phyloP scores from a whole-genome alignment of 2,888 invertebrate species.

The Leptarthrus brevirostris region DNA sequence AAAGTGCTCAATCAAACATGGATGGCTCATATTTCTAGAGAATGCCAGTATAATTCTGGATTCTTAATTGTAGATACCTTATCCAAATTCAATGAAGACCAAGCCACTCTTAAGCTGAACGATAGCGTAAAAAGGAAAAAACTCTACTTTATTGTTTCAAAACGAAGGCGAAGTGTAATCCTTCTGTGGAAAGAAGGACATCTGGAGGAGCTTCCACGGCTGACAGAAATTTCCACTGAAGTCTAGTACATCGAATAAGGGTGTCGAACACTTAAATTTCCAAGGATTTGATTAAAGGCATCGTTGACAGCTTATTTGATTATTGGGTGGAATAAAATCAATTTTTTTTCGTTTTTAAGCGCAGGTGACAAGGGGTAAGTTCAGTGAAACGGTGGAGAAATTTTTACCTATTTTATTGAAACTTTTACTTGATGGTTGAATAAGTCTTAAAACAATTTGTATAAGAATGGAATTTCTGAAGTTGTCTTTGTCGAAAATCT shows the following conservation, averaged over 20 bases:
- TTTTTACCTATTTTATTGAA: no score
- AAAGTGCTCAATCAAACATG: conserved; percentile 49
- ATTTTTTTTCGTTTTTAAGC: conserved; percentile 9
- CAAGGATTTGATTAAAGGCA: neutral
- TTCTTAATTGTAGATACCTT: conserved; percentile 47
- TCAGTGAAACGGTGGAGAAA: no score
- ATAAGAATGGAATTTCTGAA: no score
- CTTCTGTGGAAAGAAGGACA: conserved; percentile 46
- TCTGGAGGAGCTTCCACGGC: conserved; percentile 29
- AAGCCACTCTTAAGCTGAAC: conserved; percentile 10
- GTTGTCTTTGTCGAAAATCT: no score
- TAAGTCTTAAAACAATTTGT: no score
- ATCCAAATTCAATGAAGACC: neutral
- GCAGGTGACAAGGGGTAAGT: no score
- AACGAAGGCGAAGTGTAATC: conserved; percentile 36
- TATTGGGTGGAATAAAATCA: conserved; percentile 47
- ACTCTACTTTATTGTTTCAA: conserved; percentile 35
- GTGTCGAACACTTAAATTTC: conserved; percentile 27
- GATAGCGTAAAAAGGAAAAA: conserved; percentile 25
- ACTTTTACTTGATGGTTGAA: no score
- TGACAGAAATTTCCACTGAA: neutral
- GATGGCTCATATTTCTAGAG: conserved; percentile 40
- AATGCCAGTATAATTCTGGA: conserved; percentile 10
- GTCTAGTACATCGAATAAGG: neutral
- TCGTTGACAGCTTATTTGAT: conserved; percentile 48